phyloP scores from a whole-genome alignment of 2,888 invertebrate genomes.

The Thera britannica region DNA sequence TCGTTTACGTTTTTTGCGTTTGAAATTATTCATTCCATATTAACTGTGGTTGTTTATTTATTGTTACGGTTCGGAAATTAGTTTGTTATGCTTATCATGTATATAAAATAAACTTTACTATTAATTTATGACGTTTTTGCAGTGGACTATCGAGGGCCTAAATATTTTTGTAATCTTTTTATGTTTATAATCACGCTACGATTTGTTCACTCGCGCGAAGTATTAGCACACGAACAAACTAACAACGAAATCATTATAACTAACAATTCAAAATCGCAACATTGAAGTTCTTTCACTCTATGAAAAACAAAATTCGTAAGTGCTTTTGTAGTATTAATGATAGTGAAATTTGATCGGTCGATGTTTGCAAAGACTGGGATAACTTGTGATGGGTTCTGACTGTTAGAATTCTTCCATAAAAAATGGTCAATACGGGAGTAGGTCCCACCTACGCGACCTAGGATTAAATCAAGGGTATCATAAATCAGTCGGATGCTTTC shows the following conservation, averaged over 20 bases:
- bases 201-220: constrained; percentile 24
- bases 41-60: constrained; percentile 54
- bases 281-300: constrained; percentile 20
- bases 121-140: constrained; percentile 49
- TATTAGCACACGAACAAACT: constrained; percentile 29
- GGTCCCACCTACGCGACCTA: constrained; percentile 23
- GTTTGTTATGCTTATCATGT: constrained; percentile 42
- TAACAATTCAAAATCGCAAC: constrained; percentile 29
- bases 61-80: constrained; percentile 47
- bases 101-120: constrained; percentile 50
- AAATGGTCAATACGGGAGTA: constrained; percentile 16
- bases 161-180: constrained; percentile 29
- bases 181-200: constrained; percentile 14
- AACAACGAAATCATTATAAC: constrained; percentile 42
- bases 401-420: constrained; percentile 20
- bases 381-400: constrained; percentile 23
- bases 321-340: constrained; percentile 44
- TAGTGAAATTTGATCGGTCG: constrained; percentile 43
- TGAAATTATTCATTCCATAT: constrained; percentile 54
- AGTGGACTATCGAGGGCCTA: constrained; percentile 49
- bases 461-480: constrained; percentile 32
- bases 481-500: constrained; percentile 58
- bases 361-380: constrained; percentile 45
- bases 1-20: constrained; percentile 41
- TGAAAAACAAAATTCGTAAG: constrained; percentile 37